Base-by-base conservation (phyloP, 2,113 vertebrate genomes). In the Mormyrus iriodes region DNA sequence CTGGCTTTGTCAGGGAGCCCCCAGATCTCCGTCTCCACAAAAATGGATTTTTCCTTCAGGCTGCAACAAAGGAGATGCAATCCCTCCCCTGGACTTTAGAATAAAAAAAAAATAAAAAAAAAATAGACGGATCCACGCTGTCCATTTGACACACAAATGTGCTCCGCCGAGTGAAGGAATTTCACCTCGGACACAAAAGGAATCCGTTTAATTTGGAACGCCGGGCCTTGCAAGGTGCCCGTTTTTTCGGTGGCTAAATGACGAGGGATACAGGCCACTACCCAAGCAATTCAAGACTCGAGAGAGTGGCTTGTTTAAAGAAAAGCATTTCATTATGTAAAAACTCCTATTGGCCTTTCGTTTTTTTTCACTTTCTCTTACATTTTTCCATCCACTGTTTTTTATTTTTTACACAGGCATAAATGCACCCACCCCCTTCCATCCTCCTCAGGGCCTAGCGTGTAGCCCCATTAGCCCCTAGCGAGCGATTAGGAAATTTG, bases 31-130 rank as follows among this genome's bases (percentile, higher is more conserved):
- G 94, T 95, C 93, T 92, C 92, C 93, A 93, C 93, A 94, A 93
- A 96, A 95, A 94, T 94, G 94, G 94, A 95, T 95, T 95, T 94
- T 94, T 94, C 76, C 92, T 92, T 61, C 86, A 93, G 94, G 90
- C 92, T 91, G 92, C 91, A 91, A 95, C 94, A 95, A 95, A 94
- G 88, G 93, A 91, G 83, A n/a, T 92, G 91, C 93, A 91, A 94
- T 95, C 90, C 88, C 91, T 94, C 93, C 90, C 89, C 88, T 92
- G 92, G 52, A 92, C 84, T 90, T 89, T 93, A 90, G 93, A 94
- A 93, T 90, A 91, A 93, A 94, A 94, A 92, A 92, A 24, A 58
- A 93, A 94, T 94, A 92, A 92, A 90, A 93, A 94, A 94, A 92
- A 93, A 94, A 88, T 61, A 85, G 35, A 27, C 91, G 92, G 93